Evolutionary conservation across 2,113 vertebrate species (phyloP), one percentile per base, ranked within the genome.

Genomic region (Sturnira hondurensis): DNA sequence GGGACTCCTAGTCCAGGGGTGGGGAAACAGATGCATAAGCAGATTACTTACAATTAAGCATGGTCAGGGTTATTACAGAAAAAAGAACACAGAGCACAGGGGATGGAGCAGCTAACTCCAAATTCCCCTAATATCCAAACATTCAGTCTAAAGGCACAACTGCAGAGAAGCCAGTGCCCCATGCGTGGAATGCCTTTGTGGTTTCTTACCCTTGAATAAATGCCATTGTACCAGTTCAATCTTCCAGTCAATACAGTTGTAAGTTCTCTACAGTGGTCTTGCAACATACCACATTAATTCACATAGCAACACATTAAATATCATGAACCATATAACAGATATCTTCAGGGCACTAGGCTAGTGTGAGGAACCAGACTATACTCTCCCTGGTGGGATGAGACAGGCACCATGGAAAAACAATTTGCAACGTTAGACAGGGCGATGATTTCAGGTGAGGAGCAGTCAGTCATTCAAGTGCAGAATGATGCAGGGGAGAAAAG

Each of bases 21-120:
- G 20, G 70, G 54, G 38, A 90, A 86, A 52, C 65, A 94, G 92
- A 96, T 93, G 94, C 63, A 47, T 86, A 81, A 93, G 84, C 56
- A 70, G 95, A 87, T 96, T 89, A 89, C 58, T 88, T 78, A 80
- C 20, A 85, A 54, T 83, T 83, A 65, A 80, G 47, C 84, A 52
- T 20, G 65, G 58, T 61, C 71, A 61, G 90, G 38, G 84, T 89
- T 86, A 91, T 85, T 52, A 26, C 2, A 89, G 56, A 86, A 73
- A 74, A 4, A 87, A 80, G 74, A 89, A 58, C 65, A 36, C 17
- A 56, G 52, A 86, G 28, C 15, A 52, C 5, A 81, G 71, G 38
- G 65, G 63, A 87, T 77, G 47, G 63, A 33, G 15, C 11, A 58
- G 50, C 43, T 45, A 36, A 73, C 33, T 89, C 73, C 71, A 45